Conservation (phyloP, 2,888 invertebrate genomes). For the Ophion slaviceki region DNA sequence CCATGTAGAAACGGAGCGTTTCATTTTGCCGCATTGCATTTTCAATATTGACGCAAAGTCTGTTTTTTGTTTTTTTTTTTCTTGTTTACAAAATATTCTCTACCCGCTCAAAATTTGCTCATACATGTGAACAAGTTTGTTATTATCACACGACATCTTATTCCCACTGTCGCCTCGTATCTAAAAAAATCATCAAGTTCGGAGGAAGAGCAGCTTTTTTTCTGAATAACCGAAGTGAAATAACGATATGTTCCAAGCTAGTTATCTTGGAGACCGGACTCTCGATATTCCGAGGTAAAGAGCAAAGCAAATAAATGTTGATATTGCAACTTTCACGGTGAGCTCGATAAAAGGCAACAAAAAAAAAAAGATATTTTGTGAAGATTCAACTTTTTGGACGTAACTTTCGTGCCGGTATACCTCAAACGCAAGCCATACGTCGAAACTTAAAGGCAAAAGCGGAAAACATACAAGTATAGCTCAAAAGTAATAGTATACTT, state of each 20-base stretch:
- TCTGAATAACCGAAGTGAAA: background rate
- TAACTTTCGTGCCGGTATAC: background rate
- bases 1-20: constrained; percentile 29
- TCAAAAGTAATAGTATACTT: background rate
- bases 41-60: constrained; percentile 38
- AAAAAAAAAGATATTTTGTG: background rate
- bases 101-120: constrained; percentile 34
- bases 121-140: constrained; percentile 14
- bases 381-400: background rate
- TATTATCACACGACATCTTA: constrained; percentile 48
- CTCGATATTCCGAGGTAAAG: background rate
- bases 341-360: background rate
- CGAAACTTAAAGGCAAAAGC: background rate
- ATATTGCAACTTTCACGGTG: background rate
- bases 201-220: background rate
- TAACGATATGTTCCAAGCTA: background rate
- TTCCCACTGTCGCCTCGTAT: background rate
- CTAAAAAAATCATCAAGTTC: background rate
- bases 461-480: background rate
- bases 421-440: background rate
- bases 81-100: constrained; percentile 58
- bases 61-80: background rate
- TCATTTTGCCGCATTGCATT: constrained; percentile 2
- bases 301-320: background rate
- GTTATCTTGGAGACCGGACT: background rate